Evolutionary conservation across 2,797 vertebrate species (phyloP).

Genomic region (Apogon hyalosoma): DNA sequence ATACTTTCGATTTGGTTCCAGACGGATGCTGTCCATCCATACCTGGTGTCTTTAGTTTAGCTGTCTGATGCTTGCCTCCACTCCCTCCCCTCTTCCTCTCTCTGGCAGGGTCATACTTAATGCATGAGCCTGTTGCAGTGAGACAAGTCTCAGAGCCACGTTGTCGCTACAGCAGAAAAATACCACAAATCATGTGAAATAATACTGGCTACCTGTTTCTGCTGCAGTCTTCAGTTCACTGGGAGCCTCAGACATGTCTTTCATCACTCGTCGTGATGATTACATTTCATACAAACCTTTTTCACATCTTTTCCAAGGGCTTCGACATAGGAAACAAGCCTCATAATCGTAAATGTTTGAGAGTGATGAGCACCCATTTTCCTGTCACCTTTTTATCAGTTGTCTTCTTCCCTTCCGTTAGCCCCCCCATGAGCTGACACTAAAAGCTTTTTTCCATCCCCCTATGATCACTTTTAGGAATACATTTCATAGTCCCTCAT

Average conservation of each 20-base stretch:
- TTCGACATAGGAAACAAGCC: conserved; percentile 32
- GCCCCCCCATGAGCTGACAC: conserved; percentile 47
- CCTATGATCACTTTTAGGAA: conserved; percentile 57
- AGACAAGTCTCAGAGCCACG: conserved; percentile 70
- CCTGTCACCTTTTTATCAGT: conserved; percentile 67
- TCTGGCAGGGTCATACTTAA: conserved; percentile 74
- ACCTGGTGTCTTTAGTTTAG: conserved; percentile 59
- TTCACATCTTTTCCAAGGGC: conserved; percentile 45
- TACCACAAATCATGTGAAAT: conserved; percentile 70
- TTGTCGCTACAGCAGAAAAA: conserved; percentile 66
- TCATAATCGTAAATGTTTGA: conserved; percentile 54
- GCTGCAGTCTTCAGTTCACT: conserved; percentile 20
- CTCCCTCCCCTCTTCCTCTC: conserved; percentile 58
- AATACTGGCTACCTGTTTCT: conserved; percentile 53
- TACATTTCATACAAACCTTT: conserved; percentile 23
- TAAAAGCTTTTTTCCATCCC: conserved; percentile 75
- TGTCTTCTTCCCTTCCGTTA: conserved; percentile 33
- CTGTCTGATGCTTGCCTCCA: conserved; percentile 45
- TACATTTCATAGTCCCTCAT: conserved; percentile 30
- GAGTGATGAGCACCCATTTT: conserved; percentile 66
- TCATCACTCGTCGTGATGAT: conserved; percentile 42
- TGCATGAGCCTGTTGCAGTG: conserved; percentile 82
- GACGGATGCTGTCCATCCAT: conserved; percentile 61
- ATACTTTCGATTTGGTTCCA: conserved; percentile 60
- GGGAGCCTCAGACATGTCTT: conserved; percentile 17